phyloP scores from a whole-genome alignment of 2,888 invertebrate genomes.

The Microplitis manilae region DNA sequence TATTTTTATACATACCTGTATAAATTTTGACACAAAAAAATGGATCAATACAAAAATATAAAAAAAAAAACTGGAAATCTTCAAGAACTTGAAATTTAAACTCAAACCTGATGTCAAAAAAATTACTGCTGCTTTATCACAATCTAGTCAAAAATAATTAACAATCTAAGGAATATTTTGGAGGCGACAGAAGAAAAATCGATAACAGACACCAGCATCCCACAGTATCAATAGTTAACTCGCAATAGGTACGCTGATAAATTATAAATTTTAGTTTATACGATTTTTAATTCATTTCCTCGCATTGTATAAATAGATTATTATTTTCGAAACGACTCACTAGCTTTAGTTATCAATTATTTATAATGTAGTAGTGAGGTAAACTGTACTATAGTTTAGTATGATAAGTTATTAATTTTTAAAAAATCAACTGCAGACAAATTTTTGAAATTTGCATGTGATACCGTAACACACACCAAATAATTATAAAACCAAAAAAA shows the following conservation, averaged over 20 bases:
- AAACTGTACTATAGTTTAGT: background rate
- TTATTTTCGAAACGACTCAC: background rate
- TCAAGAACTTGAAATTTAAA: background rate
- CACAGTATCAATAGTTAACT: background rate
- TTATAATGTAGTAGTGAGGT: slow-evolving; percentile 25
- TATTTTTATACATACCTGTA: background rate
- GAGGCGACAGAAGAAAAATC: background rate
- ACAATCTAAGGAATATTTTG: background rate
- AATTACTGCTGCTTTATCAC: background rate
- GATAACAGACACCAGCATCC: background rate
- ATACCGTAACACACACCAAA: background rate
- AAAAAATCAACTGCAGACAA: background rate
- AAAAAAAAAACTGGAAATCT: background rate
- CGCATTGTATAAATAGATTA: background rate
- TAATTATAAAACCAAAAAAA: background rate
- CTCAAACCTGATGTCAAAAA: background rate
- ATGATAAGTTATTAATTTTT: too few relatives aligned
- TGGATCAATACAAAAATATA: background rate
- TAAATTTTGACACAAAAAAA: background rate
- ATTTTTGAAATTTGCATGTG: background rate
- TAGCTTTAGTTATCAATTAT: slow-evolving; percentile 1
- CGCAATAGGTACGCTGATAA: background rate
- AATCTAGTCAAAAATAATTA: background rate
- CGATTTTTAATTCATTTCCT: slow-evolving; percentile 22
- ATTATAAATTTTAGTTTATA: background rate